These are phyloP conservation scores for Rhagium mordax DNA, from an alignment of 2,888 invertebrate species.

Conservation along the genomic window DNA sequence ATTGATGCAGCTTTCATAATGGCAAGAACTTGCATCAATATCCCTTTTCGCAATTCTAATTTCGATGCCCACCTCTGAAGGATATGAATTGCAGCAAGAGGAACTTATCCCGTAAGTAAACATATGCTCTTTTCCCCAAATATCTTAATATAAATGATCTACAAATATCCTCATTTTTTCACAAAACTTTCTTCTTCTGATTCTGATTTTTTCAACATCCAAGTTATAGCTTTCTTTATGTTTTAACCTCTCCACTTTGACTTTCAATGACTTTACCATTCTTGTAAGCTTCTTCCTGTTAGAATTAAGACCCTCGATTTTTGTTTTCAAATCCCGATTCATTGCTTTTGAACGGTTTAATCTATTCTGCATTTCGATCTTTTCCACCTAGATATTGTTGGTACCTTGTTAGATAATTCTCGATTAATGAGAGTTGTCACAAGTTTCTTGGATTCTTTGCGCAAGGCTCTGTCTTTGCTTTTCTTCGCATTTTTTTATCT, in stretches of 20 bases:
- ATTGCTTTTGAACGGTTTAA: no score
- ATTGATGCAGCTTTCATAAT: slow-evolving; percentile 24
- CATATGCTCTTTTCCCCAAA: slow-evolving; percentile 30
- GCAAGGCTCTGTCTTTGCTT: neutral
- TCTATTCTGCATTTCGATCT: no score
- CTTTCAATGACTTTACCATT: no score
- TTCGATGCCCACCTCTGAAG: slow-evolving; percentile 21
- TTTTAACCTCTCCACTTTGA: no score
- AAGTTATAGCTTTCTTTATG: no score
- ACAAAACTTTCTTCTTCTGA: slow-evolving; percentile 26
- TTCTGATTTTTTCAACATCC: neutral
- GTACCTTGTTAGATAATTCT: neutral
- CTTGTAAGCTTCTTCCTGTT: no score
- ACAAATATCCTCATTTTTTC: slow-evolving; percentile 25
- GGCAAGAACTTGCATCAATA: slow-evolving; percentile 25
- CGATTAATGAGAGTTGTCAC: neutral
- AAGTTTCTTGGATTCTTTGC: neutral
- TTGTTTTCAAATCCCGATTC: no score
- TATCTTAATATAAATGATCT: slow-evolving; percentile 5
- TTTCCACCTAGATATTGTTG: no score
- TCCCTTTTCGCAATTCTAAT: slow-evolving; percentile 31
- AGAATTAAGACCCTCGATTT: no score
- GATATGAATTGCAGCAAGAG: slow-evolving; percentile 15
- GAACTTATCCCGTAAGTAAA: slow-evolving; percentile 29
- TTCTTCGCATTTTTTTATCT: neutral